phyloP scores from a whole-genome alignment of 2,113 vertebrate genomes.

The Girardinichthys multiradiatus region DNA sequence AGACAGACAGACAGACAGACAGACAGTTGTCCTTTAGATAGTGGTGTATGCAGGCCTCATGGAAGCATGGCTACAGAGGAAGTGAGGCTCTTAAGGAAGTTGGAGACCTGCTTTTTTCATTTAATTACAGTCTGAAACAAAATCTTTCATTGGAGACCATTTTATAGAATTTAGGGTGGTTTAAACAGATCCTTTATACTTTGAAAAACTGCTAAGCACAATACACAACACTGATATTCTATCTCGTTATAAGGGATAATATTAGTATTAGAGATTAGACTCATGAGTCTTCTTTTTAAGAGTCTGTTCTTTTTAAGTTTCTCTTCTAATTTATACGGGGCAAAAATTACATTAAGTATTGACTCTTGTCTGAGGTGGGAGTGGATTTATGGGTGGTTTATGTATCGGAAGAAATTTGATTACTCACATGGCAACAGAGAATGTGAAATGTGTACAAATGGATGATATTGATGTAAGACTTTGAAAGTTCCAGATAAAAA shows the following conservation, averaged over 20 bases:
- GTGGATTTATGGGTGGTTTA: neutral
- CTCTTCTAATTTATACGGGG: neutral
- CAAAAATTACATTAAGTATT: no score
- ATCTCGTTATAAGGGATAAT: neutral
- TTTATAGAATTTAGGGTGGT: constrained; percentile 36
- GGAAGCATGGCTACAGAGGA: constrained; percentile 67
- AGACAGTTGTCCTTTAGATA: constrained; percentile 24
- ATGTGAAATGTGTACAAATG: no score
- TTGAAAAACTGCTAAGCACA: neutral
- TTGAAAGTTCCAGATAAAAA: neutral
- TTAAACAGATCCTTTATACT: constrained; percentile 9
- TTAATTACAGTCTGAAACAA: constrained; percentile 64
- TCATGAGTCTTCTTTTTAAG: neutral
- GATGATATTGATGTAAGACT: neutral
- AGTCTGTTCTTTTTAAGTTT: neutral
- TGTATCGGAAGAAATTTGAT: neutral
- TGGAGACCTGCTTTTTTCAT: constrained; percentile 60
- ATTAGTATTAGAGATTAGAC: neutral
- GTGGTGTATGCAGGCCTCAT: constrained; percentile 33
- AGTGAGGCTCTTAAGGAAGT: constrained; percentile 53
- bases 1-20: neutral
- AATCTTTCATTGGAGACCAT: constrained; percentile 62
- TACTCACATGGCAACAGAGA: neutral
- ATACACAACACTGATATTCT: neutral
- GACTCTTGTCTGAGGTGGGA: neutral